A percentile compares a stretch with the other conserved stretches of the same genome.
Conservation (phyloP, 1,140 invertebrate species). For the Drosophila pandora region DNA sequence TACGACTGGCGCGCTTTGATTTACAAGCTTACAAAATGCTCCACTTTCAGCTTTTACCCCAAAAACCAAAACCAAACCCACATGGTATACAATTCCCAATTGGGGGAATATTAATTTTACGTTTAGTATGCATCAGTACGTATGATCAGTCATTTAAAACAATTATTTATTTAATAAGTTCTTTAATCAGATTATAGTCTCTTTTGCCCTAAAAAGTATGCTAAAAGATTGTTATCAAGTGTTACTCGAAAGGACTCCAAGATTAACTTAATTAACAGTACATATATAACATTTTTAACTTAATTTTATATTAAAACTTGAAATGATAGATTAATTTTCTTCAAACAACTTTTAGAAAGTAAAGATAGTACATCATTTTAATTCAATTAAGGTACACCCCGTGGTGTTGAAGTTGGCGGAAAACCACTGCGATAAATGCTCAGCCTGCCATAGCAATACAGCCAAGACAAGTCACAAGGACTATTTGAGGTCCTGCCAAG, state of each 20-base stretch:
- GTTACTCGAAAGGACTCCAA: neutral
- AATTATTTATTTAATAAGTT: conserved; percentile 14
- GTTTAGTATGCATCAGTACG: conserved; percentile 30
- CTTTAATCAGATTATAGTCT: conserved; percentile 19
- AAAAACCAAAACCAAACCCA: conserved; percentile 16
- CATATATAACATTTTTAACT: too few relatives aligned
- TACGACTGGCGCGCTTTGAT: conserved; percentile 33
- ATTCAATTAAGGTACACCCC: neutral
- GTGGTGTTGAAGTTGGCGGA: conserved; percentile 3
- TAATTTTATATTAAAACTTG: neutral
- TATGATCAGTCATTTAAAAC: conserved; percentile 10
- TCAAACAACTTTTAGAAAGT: too few relatives aligned
- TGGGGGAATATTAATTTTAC: conserved; percentile 32
- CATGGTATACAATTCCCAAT: conserved; percentile 5
- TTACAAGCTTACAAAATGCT: conserved; percentile 54
- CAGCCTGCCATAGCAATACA: conserved; percentile 16
- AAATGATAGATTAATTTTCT: neutral
- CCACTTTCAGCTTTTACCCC: conserved; percentile 23
- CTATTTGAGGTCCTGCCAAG: neutral
- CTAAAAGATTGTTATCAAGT: conserved; percentile 1
- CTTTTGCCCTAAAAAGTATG: conserved; percentile 1
- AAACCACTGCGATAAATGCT: conserved; percentile 35
- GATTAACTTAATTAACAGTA: neutral
- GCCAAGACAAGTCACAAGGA: neutral
- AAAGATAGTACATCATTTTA: neutral